These are phyloP conservation scores for Hemicrepidius hirtus DNA, from an alignment of 2,888 invertebrate genomes.

Conservation along the genomic window DNA sequence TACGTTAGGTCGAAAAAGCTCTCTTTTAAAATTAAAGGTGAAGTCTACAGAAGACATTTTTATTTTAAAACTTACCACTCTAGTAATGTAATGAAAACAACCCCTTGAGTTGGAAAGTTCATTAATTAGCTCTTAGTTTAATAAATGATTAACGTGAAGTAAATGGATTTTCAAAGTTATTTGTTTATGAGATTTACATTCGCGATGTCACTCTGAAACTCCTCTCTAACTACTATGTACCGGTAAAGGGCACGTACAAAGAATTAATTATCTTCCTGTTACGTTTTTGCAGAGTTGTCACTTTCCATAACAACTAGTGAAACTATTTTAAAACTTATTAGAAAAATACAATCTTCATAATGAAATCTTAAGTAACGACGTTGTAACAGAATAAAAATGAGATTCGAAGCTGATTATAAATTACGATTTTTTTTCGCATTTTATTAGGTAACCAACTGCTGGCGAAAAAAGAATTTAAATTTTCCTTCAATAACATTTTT, in stretches of 20 bases:
- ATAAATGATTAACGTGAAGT: constrained; percentile 47
- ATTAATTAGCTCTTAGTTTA: constrained; percentile 47
- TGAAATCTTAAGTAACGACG: no score
- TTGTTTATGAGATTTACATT: constrained; percentile 43
- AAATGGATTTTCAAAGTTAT: constrained; percentile 49
- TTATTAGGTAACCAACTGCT: neutral
- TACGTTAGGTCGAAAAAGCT: constrained; percentile 3
- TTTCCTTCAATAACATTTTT: no score
- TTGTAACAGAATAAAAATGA: neutral
- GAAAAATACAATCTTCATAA: no score
- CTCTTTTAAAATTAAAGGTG: constrained; percentile 29
- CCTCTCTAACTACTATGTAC: constrained; percentile 6
- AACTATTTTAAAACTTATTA: no score
- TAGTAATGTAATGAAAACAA: constrained; percentile 32
- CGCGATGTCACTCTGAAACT: constrained; percentile 33
- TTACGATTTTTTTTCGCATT: constrained; percentile 5
- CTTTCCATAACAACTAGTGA: neutral
- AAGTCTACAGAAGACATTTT: neutral
- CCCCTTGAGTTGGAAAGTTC: constrained; percentile 40
- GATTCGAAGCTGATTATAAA: neutral
- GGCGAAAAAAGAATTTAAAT: neutral
- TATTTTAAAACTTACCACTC: constrained; percentile 37
- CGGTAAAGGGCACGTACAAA: neutral
- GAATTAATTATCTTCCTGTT: constrained; percentile 21
- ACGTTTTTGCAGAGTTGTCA: no score